Conservation (phyloP, 2,113 vertebrate genomes). For the Myotis yumanensis region DNA sequence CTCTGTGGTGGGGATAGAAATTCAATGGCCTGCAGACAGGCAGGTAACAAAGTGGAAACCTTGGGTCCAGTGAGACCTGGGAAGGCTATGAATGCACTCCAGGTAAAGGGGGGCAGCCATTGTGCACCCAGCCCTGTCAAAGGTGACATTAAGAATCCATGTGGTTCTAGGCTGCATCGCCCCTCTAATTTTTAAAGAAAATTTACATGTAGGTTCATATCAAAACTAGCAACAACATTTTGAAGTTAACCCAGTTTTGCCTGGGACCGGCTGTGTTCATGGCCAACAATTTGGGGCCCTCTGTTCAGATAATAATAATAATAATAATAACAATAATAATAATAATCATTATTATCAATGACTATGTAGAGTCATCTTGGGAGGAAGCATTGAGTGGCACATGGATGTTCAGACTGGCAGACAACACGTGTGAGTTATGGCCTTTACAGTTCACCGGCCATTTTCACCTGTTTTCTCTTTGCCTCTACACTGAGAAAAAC, state of each 20-base stretch:
- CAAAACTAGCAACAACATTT: background rate
- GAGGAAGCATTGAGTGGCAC: background rate
- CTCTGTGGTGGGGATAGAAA: background rate
- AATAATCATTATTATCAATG: background rate
- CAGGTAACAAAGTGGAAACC: background rate
- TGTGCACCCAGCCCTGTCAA: fast-evolving
- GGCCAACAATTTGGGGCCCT: background rate
- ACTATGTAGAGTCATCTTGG: background rate
- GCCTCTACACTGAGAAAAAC: too few relatives aligned
- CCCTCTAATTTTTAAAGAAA: background rate
- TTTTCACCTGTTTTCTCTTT: too few relatives aligned
- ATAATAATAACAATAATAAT: background rate
- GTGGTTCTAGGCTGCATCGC: background rate
- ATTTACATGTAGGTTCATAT: background rate
- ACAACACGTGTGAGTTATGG: too few relatives aligned
- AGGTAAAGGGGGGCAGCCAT: background rate
- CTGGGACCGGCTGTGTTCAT: background rate
- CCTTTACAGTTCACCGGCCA: fast-evolving
- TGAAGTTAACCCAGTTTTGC: background rate
- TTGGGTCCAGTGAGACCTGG: fast-evolving
- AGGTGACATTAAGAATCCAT: too few relatives aligned
- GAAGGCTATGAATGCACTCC: background rate
- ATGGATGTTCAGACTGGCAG: background rate
- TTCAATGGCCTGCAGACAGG: fast-evolving
- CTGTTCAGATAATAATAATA: background rate